Evolutionary conservation across 2,113 vertebrate species (phyloP).

Genomic region (Nothocercus nigrocapillus): DNA sequence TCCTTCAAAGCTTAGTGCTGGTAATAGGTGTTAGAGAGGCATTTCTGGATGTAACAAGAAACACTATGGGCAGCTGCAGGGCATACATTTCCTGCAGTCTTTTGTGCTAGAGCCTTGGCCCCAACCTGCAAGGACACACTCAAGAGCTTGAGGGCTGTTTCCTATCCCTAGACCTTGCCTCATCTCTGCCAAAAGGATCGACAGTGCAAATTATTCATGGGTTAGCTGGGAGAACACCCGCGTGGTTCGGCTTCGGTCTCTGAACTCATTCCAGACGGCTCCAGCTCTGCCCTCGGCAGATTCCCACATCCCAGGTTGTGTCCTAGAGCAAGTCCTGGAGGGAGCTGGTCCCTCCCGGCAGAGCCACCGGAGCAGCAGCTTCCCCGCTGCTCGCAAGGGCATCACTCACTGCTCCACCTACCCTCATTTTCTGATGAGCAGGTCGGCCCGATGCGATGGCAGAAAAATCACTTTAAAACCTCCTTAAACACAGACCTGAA

Average conservation of each 20-base stretch:
- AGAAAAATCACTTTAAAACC: not conserved
- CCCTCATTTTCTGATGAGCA: not conserved
- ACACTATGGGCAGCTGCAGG: not conserved
- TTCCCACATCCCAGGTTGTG: fast-evolving
- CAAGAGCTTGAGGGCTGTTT: not conserved
- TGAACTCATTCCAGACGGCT: not conserved
- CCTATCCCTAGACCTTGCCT: not conserved
- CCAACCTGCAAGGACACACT: not conserved
- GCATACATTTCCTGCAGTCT: not conserved
- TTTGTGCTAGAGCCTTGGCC: not conserved
- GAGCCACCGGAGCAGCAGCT: fast-evolving
- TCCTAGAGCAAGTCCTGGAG: not conserved
- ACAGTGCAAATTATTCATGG: fast-evolving
- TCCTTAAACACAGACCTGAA: not conserved
- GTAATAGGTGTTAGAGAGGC: not conserved
- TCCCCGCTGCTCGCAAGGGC: too few relatives aligned
- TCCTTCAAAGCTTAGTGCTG: not conserved
- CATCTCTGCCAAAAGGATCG: not conserved
- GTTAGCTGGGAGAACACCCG: not conserved
- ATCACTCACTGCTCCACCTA: not conserved
- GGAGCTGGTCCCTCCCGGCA: not conserved
- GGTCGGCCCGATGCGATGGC: not conserved
- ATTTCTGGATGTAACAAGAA: not conserved
- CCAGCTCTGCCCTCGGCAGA: not conserved
- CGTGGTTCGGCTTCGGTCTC: not conserved